Base-by-base conservation (phyloP, 2,888 invertebrate genomes). In the Cheilosia grossa region DNA sequence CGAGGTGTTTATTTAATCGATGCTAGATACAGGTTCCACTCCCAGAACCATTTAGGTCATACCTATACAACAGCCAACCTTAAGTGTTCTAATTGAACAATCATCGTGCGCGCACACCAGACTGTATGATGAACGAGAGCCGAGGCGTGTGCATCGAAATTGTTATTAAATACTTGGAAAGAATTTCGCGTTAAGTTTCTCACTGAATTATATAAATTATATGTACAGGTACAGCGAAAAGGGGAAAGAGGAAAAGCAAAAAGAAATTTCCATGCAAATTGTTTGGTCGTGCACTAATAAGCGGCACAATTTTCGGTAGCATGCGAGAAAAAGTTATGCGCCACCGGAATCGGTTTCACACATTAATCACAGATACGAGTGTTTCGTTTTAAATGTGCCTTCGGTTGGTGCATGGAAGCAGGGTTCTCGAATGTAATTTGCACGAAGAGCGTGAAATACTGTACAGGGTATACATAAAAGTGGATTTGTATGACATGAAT, bases 21-120 rank as follows among this genome's bases (percentile, higher is more conserved):
- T 78, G 78, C 61, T 54, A 33, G 49, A 24, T 51, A 24, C 15
- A 51, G 15, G 74, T 80, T 83, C 74, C 83, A 80, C 83, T 80
- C 74, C 83, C 59, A 66, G 80, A 59, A 69, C 64, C 83, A 83
- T 83, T 70, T 83, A 40, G 83, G 83, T 83, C 83, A 51, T 6
- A 13, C 44, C 37, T 1, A 30, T 30, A 47, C 44, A 44, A 44
- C 13, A 83, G 74, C 83, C 80, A 54, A 58, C 83, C 74, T 75
- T 75, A 83, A 80, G 74, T 83, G 59, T 69, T 80, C 83, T 83
- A 83, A 83, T 83, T 83, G 74, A 83, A 66, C 83, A 80, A 83
- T 80, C 74, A 80, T 75, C 56, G 21, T 63, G 37, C 67, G 75
- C 59, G 49, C 54, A 19, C 44, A 47, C 53, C 24, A 21, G 21